Evolutionary conservation across 2,888 invertebrate species (phyloP).

Genomic region (Cosmorhoe ocellata): DNA sequence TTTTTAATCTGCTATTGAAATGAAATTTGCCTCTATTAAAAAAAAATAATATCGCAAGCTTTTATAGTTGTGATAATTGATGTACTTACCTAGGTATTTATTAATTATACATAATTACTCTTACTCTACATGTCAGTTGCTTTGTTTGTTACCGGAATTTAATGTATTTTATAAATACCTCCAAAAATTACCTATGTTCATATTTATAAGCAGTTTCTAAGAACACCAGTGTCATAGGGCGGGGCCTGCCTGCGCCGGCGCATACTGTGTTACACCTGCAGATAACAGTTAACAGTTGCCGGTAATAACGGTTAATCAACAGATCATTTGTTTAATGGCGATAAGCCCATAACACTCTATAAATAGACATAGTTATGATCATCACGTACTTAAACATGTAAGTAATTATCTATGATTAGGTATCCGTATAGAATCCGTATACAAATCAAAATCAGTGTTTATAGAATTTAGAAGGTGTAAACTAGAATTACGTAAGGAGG

Average conservation of each 20-base stretch:
- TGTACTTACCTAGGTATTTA: too few species aligned
- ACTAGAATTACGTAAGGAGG: too few species aligned
- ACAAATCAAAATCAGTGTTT: not conserved
- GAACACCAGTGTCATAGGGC: constrained; percentile 48
- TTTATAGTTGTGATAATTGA: too few species aligned
- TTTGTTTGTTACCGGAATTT: too few species aligned
- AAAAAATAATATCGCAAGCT: too few species aligned
- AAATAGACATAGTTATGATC: constrained; percentile 18
- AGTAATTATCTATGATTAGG: constrained; percentile 2
- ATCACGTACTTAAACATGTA: constrained; percentile 9
- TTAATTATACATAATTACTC: too few species aligned
- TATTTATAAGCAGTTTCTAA: constrained; percentile 23
- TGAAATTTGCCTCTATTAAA: too few species aligned
- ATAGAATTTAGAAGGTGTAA: constrained; percentile 3
- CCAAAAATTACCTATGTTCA: too few species aligned
- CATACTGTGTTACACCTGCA: constrained; percentile 33
- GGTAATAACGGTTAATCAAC: constrained; percentile 43
- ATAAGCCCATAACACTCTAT: constrained; percentile 30
- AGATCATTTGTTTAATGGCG: constrained; percentile 39
- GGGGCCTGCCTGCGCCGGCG: constrained; percentile 33
- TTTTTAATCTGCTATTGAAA: too few species aligned
- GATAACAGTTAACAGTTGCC: constrained; percentile 33
- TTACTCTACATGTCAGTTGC: too few species aligned
- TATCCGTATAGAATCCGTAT: constrained; percentile 2
- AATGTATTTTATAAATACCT: too few species aligned